A percentile compares a stretch with the other conserved stretches of the same genome.
These are phyloP conservation scores for Choreutis nemorana DNA, from an alignment of 2,888 invertebrate genomes.

Conservation along the genomic window DNA sequence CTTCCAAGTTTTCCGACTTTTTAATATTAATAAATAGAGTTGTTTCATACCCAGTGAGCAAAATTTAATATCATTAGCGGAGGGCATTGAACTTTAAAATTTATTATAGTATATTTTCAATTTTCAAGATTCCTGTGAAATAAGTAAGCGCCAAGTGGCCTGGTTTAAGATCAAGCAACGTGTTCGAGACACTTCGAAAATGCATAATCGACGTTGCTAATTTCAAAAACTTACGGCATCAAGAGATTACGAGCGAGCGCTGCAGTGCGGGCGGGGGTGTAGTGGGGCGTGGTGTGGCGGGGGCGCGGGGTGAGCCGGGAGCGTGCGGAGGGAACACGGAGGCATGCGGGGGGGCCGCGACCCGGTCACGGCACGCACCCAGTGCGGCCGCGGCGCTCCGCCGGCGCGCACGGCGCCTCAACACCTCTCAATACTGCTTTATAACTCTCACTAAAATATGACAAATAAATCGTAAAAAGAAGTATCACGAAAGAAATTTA, in stretches of 20 bases:
- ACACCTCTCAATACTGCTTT: neutral
- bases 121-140: no score
- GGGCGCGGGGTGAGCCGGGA: constrained; percentile 13
- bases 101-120: no score
- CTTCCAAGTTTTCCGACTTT: no score
- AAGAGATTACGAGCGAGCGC: constrained; percentile 37
- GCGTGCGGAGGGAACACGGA: constrained; percentile 12
- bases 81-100: no score
- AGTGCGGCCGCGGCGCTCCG: constrained; percentile 58
- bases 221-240: constrained; percentile 58
- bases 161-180: no score
- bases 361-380: constrained; percentile 43
- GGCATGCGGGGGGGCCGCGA: constrained; percentile 31
- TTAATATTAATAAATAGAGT: no score
- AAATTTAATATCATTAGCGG: no score
- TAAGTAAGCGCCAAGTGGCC: no score
- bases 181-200: constrained; percentile 19
- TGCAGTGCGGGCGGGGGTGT: constrained; percentile 44
- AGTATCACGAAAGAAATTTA: no score
- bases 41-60: no score
- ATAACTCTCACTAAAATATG: constrained; percentile 2
- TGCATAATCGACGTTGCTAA: constrained; percentile 51
- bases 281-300: constrained; percentile 11
- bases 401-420: constrained; percentile 47
- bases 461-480: no score